Conservation (phyloP, 2,888 invertebrate species). For the Margaritifera margaritifera region DNA sequence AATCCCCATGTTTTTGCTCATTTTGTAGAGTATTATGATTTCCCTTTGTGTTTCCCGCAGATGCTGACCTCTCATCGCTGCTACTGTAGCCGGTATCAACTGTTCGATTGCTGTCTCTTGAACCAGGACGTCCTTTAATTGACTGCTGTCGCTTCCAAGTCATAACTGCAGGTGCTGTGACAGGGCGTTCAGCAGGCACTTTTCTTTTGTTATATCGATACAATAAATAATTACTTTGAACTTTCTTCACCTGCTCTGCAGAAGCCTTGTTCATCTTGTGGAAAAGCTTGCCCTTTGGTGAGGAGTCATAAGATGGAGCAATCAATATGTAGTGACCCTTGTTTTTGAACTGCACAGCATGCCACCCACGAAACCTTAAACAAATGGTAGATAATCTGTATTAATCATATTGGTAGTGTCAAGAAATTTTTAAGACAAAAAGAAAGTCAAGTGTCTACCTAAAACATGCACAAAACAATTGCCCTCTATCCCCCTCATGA, state of each 20-base stretch:
- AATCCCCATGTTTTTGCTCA: neutral
- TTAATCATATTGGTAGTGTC: neutral
- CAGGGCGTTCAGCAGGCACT: slow-evolving; percentile 36
- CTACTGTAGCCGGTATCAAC: slow-evolving; percentile 27
- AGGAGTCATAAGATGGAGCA: slow-evolving; percentile 43
- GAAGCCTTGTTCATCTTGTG: slow-evolving; percentile 39
- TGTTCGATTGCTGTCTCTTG: slow-evolving; percentile 17
- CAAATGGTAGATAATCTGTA: no score
- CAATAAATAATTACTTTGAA: slow-evolving; percentile 44
- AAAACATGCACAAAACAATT: no score
- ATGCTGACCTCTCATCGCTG: slow-evolving; percentile 14
- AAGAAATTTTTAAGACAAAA: no score
- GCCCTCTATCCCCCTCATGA: no score
- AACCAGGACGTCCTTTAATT: slow-evolving; percentile 6
- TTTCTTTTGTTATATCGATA: slow-evolving; percentile 39
- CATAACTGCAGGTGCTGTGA: slow-evolving; percentile 47
- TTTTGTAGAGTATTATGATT: slow-evolving; percentile 3
- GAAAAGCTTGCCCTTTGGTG: slow-evolving; percentile 45
- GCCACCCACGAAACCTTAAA: slow-evolving; percentile 62
- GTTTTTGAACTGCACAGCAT: slow-evolving; percentile 41
- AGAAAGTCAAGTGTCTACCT: no score
- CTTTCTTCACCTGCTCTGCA: slow-evolving; percentile 35
- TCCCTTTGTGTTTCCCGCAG: neutral
- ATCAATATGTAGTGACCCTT: slow-evolving; percentile 57
- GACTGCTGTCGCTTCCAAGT: slow-evolving; percentile 13